Evolutionary conservation across 2,113 vertebrate species (phyloP).

Genomic region (Phrynosoma platyrhinos): DNA sequence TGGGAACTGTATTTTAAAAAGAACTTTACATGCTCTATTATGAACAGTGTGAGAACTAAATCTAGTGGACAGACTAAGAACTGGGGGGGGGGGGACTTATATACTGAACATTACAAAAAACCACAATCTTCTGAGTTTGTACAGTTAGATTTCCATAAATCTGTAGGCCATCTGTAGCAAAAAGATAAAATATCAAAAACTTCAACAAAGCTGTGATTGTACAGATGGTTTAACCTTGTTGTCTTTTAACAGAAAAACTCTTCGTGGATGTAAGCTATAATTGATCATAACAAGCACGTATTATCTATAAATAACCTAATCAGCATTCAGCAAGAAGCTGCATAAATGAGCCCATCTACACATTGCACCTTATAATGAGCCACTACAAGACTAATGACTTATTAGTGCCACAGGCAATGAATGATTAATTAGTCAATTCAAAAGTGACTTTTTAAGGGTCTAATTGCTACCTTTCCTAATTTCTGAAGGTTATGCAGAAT

Average conservation of each 20-base stretch:
- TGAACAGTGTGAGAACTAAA: too few species aligned
- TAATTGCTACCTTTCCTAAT: slow-evolving; percentile 77
- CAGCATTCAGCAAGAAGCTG: slow-evolving; percentile 74
- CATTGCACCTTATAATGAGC: slow-evolving; percentile 74
- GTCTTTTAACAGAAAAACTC: slow-evolving; percentile 46
- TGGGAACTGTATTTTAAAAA: too few species aligned
- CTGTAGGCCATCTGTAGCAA: slow-evolving; percentile 15
- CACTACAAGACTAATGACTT: slow-evolving; percentile 77
- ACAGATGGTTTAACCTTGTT: slow-evolving; percentile 52
- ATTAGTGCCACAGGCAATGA: slow-evolving; percentile 75
- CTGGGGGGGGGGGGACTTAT: slow-evolving; percentile 54
- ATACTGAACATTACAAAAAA: slow-evolving; percentile 1
- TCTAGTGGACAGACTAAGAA: slow-evolving; percentile 30
- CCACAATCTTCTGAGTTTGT: slow-evolving; percentile 29
- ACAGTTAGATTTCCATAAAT: slow-evolving; percentile 40
- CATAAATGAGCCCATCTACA: slow-evolving; percentile 71
- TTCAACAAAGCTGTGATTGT: slow-evolving; percentile 49
- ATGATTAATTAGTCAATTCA: slow-evolving; percentile 82
- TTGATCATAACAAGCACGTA: slow-evolving; percentile 70
- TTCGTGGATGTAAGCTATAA: slow-evolving; percentile 61
- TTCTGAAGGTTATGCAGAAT: slow-evolving; percentile 76
- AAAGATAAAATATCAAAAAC: slow-evolving; percentile 25
- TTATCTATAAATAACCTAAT: slow-evolving; percentile 79
- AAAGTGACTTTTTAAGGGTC: slow-evolving; percentile 74
- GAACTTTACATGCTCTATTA: too few species aligned